A percentile compares a stretch with the other conserved stretches of the same genome.
Evolutionary conservation across 1,140 invertebrate genomes (phyloP).

Genomic region (Drosophila ironensis): DNA sequence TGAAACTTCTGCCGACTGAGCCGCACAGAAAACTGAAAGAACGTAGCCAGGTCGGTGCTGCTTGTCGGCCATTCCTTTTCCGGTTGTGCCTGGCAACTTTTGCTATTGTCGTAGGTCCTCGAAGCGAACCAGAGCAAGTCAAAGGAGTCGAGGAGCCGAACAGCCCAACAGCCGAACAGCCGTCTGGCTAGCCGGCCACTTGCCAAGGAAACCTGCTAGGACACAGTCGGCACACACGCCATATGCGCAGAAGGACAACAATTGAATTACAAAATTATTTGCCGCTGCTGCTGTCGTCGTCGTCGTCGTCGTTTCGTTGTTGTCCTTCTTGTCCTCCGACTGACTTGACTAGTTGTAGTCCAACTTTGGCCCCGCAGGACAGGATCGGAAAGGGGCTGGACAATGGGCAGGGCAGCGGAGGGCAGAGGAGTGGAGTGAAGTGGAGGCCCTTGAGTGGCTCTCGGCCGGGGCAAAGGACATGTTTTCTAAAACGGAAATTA

Average conservation of each 20-base stretch:
- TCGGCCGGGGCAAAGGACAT: slow-evolving; percentile 49
- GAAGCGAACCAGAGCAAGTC: slow-evolving; percentile 44
- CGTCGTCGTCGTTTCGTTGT: slow-evolving; percentile 3
- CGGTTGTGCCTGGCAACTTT: slow-evolving; percentile 58
- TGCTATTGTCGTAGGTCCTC: slow-evolving; percentile 74
- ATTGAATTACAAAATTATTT: slow-evolving; percentile 77
- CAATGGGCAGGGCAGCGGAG: not conserved
- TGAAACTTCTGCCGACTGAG: slow-evolving; percentile 14
- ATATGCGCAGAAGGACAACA: slow-evolving; percentile 64
- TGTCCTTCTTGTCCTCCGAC: slow-evolving; percentile 42
- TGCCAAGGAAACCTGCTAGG: slow-evolving; percentile 44
- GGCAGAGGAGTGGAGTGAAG: not conserved
- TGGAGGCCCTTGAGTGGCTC: slow-evolving; percentile 50
- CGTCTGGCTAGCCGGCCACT: slow-evolving; percentile 43
- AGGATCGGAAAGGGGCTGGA: slow-evolving; percentile 9
- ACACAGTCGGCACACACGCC: slow-evolving; percentile 41
- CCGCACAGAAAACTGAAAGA: slow-evolving; percentile 1
- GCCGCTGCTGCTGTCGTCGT: slow-evolving; percentile 29
- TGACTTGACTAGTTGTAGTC: slow-evolving; percentile 56
- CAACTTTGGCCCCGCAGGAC: slow-evolving; percentile 20
- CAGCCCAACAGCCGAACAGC: slow-evolving; percentile 19
- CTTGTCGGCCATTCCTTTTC: slow-evolving; percentile 57
- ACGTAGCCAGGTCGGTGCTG: slow-evolving; percentile 27
- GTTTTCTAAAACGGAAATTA: slow-evolving; percentile 77
- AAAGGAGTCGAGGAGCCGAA: slow-evolving; percentile 28